Evolutionary conservation across 2,888 invertebrate genomes (phyloP).

Genomic region (Frankliniella fusca): DNA sequence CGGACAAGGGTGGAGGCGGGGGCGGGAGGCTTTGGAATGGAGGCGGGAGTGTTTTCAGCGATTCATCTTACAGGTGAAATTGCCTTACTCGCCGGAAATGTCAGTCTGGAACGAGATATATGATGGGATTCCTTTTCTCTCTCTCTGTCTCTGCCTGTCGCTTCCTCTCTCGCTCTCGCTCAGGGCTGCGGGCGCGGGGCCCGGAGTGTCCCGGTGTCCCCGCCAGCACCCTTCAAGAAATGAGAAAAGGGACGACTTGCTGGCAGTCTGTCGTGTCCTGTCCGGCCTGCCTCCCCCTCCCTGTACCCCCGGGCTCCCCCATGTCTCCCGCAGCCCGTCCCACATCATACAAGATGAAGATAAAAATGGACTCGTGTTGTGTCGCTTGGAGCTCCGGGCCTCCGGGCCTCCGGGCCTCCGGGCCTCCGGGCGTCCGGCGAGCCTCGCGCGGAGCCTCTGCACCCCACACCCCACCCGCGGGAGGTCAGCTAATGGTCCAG

Average conservation of each 20-base stretch:
- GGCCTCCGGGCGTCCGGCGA: not conserved
- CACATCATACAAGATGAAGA: not conserved
- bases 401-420: not conserved
- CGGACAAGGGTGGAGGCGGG: not conserved
- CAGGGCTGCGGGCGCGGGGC: not conserved
- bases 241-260: not conserved
- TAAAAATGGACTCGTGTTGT: not conserved
- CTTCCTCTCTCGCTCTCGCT: not conserved
- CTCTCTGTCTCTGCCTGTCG: not conserved
- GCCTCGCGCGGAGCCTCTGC: no score
- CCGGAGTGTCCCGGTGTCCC: not conserved
- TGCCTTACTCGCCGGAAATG: constrained; percentile 24
- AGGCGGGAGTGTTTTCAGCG: constrained; percentile 8
- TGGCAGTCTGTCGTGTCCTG: not conserved
- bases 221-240: not conserved
- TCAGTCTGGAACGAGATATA: constrained; percentile 16
- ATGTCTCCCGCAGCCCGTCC: not conserved
- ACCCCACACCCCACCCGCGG: no score
- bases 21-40: not conserved
- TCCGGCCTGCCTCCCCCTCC: not conserved
- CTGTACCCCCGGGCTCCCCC: not conserved
- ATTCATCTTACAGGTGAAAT: constrained; percentile 26
- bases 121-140: constrained; percentile 4
- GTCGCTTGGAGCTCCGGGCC: not conserved
- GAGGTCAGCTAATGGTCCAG: no score